Evolutionary conservation across 2,888 invertebrate genomes (phyloP), one percentile per base, ranked within the genome.

Genomic region (Incurvaria masculella): DNA sequence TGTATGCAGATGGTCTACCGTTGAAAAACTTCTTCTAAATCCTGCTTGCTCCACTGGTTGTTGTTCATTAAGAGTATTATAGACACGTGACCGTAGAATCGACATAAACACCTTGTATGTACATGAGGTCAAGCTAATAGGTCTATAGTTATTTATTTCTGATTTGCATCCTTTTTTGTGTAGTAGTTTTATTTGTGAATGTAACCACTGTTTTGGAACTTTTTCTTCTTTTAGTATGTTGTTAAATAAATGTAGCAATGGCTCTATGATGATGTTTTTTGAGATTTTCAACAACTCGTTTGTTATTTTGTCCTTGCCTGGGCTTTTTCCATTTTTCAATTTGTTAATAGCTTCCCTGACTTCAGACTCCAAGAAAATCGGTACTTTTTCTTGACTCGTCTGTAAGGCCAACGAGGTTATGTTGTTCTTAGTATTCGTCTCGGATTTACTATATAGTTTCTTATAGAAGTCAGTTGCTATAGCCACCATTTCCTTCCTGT

Each of bases 91-190:
- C n/a, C 16, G 6, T 14, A 51, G 17, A 21, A 51, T n/a, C 20
- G 50, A 45, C n/a, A 21, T 27, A 27, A 48, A 48, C 20, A 48
- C 20, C 20, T 48, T 48, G 27, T 48, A 48, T n/a, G 26, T 11
- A 27, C n/a, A 26, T 18, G 48, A 20, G 17, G 42, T n/a, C 17
- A 51, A 45, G 41, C 45, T 46, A n/a, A 52, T 49, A 18, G 52
- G 48, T 40, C 51, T 38, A 26, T 48, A 52, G 46, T 52, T 52
- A 23, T 26, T 20, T 21, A 51, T 47, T 19, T 52, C 41, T 20
- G 14, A 16, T 38, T 45, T 45, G 43, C 17, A n/a, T n/a, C 51
- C 46, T 20, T 42, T 45, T 44, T 52, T 52, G 18, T 49, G 45
- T n/a, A 52, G 51, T 6, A 50, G 46, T 10, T 42, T 45, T 5